phyloP scores from a whole-genome alignment of 2,888 invertebrate genomes.

The Brenthis ino region DNA sequence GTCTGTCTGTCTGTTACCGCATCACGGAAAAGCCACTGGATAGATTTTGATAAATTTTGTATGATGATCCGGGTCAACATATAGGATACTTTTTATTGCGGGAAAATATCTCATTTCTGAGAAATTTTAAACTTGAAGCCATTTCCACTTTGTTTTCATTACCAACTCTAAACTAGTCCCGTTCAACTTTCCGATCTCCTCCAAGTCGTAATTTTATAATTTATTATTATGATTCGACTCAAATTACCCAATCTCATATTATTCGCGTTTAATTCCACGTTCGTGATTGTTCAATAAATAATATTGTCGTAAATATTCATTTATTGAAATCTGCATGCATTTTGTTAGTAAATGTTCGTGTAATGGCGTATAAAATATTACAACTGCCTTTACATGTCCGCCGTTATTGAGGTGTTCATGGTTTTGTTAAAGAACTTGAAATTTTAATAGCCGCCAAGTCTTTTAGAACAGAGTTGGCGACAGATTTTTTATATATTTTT shows the following conservation, averaged over 20 bases:
- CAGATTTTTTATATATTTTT: too few relatives aligned
- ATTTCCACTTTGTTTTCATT: background rate
- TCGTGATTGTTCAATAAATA: conserved; percentile 64
- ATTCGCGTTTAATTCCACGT: conserved; percentile 64
- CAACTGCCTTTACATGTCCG: background rate
- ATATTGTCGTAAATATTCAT: conserved; percentile 55
- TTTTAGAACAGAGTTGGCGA: too few relatives aligned
- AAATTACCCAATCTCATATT: conserved; percentile 62
- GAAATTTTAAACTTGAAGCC: background rate
- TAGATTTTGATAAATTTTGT: too few relatives aligned
- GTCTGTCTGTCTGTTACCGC: too few relatives aligned
- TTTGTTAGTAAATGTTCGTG: conserved; percentile 2
- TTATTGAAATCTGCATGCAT: conserved; percentile 28
- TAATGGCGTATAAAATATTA: background rate
- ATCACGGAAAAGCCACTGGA: too few relatives aligned
- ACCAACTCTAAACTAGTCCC: background rate
- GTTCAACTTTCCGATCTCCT: conserved; percentile 20
- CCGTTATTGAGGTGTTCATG: conserved; percentile 2
- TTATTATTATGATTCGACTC: conserved; percentile 65
- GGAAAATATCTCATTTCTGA: too few relatives aligned
- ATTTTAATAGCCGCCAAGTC: too few relatives aligned
- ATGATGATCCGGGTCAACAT: too few relatives aligned
- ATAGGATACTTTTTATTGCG: too few relatives aligned
- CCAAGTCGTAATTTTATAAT: conserved; percentile 56
- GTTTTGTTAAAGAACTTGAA: background rate